Percentiles rank a stretch among this genome's conserved stretches.
Conservation (phyloP, 1,140 invertebrate genomes). For the Scaptodrosophila lebanonensis region DNA sequence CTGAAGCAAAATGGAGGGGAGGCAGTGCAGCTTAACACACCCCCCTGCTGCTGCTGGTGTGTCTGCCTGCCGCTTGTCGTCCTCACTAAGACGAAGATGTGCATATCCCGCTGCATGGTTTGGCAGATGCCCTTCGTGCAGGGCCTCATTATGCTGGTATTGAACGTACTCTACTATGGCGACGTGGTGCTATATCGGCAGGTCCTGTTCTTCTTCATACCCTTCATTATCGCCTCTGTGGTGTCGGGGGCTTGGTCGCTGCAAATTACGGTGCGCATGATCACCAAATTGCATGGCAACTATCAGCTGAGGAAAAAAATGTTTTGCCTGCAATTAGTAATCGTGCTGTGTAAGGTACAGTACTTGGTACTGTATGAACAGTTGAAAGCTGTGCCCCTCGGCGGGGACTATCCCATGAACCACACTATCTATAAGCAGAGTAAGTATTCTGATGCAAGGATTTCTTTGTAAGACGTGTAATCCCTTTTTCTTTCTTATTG, state of each 20-base stretch:
- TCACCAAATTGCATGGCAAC: conserved; percentile 48
- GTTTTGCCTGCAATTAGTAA: conserved; percentile 65
- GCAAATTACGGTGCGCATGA: conserved; percentile 68
- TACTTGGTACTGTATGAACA: conserved; percentile 63
- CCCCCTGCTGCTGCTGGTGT: conserved; percentile 68
- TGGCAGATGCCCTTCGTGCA: conserved; percentile 74
- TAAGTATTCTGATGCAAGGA: conserved; percentile 21
- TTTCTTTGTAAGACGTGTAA: neutral
- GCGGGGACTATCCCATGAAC: conserved; percentile 69
- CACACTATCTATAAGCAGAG: conserved; percentile 71
- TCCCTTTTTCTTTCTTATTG: neutral
- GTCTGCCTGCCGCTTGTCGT: conserved; percentile 51
- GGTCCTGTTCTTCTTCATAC: conserved; percentile 64
- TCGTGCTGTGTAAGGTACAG: conserved; percentile 68
- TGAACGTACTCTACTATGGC: conserved; percentile 67
- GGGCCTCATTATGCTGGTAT: conserved; percentile 67
- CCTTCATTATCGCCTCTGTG: conserved; percentile 62
- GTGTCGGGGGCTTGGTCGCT: conserved; percentile 61
- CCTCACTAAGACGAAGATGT: conserved; percentile 59
- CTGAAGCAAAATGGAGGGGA: conserved; percentile 58
- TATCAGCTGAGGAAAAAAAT: conserved; percentile 70
- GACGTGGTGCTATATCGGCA: conserved; percentile 43
- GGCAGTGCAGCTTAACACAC: conserved; percentile 55
- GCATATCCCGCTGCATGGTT: conserved; percentile 61
- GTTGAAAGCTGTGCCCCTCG: conserved; percentile 50